phyloP scores from a whole-genome alignment of 2,113 vertebrate species.

The Eptatretus burgeri region DNA sequence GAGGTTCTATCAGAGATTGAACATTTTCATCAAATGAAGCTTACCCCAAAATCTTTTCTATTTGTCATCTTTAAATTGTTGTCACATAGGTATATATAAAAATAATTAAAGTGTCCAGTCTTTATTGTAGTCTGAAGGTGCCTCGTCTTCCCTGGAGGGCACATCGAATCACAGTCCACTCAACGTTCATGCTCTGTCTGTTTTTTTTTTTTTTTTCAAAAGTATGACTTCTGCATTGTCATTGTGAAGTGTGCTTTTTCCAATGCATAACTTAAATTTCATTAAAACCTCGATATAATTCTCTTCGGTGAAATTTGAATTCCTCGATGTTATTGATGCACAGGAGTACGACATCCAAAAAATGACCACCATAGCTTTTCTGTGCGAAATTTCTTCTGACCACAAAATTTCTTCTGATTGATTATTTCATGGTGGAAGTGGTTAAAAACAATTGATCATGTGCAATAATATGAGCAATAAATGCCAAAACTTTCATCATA shows the following conservation, averaged over 20 bases:
- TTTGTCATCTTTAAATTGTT: no score
- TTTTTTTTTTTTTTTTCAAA: conserved; percentile 19
- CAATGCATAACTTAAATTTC: conserved; percentile 18
- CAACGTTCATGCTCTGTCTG: conserved; percentile 11
- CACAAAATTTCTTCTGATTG: conserved; percentile 65
- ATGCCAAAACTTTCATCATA: not conserved
- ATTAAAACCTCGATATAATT: conserved; percentile 13
- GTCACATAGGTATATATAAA: no score
- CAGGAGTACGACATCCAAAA: conserved; percentile 11
- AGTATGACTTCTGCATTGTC: conserved; percentile 12
- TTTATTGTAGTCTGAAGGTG: no score
- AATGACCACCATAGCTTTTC: no score
- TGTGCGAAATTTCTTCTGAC: conserved; percentile 24
- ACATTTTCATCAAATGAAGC: no score
- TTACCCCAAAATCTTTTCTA: no score
- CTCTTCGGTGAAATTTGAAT: conserved; percentile 11
- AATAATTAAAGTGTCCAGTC: no score
- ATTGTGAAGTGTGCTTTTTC: not conserved
- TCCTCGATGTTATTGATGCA: no score
- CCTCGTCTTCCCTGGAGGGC: no score
- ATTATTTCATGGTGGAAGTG: not conserved
- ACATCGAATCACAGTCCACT: no score
- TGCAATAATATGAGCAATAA: not conserved
- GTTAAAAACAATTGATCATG: not conserved
- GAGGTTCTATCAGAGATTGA: no score